Evolutionary conservation across 2,113 vertebrate genomes (phyloP), one percentile per base, ranked within the genome.

Genomic region (Axis porcinus): DNA sequence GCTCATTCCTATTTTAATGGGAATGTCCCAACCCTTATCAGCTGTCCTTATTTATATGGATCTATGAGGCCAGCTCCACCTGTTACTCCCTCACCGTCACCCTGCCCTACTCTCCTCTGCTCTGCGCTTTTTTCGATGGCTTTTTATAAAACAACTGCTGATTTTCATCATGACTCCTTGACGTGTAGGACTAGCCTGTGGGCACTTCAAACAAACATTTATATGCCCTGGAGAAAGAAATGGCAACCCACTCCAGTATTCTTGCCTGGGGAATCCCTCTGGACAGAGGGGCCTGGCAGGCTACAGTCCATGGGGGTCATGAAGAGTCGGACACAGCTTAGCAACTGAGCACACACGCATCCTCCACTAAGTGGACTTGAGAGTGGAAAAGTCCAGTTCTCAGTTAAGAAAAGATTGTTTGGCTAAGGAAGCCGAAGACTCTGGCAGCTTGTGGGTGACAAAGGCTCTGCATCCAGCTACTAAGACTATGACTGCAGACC

Each of bases 121-220:
- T 94, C 40, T 52, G 11, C 45, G 27, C 19, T 55, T 64, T 55
- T 64, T 60, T 36, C 28, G 4, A 28, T 54, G 45, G 1, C 45
- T 93, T 86, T 33, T 40, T 64, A 76, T 57, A 54, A 54, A 47
- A 60, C 23, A 3, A 6, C 52, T 85, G 36, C 88, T 93, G 19
- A 43, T 95, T 57, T 96, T 86, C 27, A 11, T 89, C 30, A 30
- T 30, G 16, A 52, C 47, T 76, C 47, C 27, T 93, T 90, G 36
- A 79, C 19, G 11, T 21, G 4, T 3, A 55, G 21, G 19, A 33
- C 79, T 30, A 43, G n/a, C 45, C 83, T 94, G 4, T 33, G n/a
- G 25, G 16, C n/a, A 8, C 23, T 19, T 50, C 62, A 25, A 58
- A 19, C 3, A 89, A 67, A 74, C 83, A 7, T 45, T 43, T 67